Evolutionary conservation across 2,797 vertebrate species (phyloP), one percentile per base, ranked within the genome.

Genomic region (Florisuga fusca): DNA sequence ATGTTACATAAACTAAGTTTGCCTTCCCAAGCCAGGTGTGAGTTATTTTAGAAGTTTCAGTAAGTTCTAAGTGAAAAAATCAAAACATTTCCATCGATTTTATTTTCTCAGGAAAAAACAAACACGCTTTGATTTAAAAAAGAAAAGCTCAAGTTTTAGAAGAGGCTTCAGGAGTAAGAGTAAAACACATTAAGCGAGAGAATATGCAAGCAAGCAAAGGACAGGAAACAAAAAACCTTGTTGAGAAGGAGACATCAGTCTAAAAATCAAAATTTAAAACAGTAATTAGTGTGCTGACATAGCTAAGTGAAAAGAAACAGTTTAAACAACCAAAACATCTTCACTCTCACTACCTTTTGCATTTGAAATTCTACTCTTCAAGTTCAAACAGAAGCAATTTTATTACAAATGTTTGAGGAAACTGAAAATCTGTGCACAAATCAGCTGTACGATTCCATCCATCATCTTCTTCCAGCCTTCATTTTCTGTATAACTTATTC

Each of bases 351-450:
- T 76, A 34, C 12, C 41, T 78, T 91, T 48, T 43, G 9, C 38
- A 50, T 41, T 50, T 72, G 17, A 86, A 86, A 46, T 27, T 53
- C 50, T 54, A 84, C 21, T 78, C 33, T 50, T 20, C 27, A 76
- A 81, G 15, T 31, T 86, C 33, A 88, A 67, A 4, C 8, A 16
- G 10, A 6, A 2, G 8, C 18, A 17, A 41, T 38, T 66, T 46
- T 55, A 85, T 54, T 27, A 64, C 0, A 0, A 48, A 51, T 43
- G 58, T 53, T 34, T 2, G 1, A 83, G 19, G 64, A 58, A 87
- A 50, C 3, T 2, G 7, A 59, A 57, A 85, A 29, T 20, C 4
- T 84, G 25, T 33, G 77, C 31, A 19, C 1, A 34, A n/a, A 45
- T 87, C 71, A 87, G 46, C 31, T 45, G 20, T 45, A 31, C 29